A percentile compares a stretch with the other conserved stretches of the same genome.
Conservation (phyloP, 92 coral and sea anemone species). For the Phenganax stokvisi region DNA sequence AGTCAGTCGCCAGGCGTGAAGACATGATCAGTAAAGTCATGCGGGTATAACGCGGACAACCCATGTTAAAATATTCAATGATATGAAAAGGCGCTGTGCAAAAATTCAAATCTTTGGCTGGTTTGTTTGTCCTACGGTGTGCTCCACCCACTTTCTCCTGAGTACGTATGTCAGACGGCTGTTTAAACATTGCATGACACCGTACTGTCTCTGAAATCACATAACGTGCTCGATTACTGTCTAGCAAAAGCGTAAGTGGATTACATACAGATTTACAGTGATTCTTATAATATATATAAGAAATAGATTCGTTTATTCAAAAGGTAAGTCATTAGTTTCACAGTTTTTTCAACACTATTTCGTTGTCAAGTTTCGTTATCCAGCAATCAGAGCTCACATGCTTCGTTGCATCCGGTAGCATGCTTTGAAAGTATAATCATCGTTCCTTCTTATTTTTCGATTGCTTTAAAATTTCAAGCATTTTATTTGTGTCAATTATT, state of each 20-base stretch:
- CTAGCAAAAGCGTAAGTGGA: background rate
- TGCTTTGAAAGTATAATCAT: background rate
- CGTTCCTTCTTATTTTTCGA: too few species aligned
- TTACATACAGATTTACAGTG: background rate
- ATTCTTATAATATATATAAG: background rate
- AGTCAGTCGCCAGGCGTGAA: too few species aligned
- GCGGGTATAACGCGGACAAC: background rate
- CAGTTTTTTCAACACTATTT: background rate
- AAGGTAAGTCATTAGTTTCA: background rate
- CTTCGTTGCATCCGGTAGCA: background rate
- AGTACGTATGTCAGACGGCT: constrained; percentile 1
- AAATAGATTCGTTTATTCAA: background rate
- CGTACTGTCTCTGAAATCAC: background rate
- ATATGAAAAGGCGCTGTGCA: background rate
- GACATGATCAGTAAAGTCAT: too few species aligned
- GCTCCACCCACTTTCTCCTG: constrained; percentile 14
- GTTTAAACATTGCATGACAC: constrained; percentile 2
- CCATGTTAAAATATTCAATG: background rate
- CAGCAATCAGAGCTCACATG: background rate
- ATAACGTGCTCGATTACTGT: background rate
- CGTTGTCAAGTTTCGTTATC: background rate
- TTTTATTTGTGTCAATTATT: too few species aligned
- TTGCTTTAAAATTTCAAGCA: too few species aligned
- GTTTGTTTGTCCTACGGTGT: background rate
- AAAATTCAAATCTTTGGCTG: background rate